Conservation (phyloP, 2,797 vertebrate genomes). For the Todus mexicanus region DNA sequence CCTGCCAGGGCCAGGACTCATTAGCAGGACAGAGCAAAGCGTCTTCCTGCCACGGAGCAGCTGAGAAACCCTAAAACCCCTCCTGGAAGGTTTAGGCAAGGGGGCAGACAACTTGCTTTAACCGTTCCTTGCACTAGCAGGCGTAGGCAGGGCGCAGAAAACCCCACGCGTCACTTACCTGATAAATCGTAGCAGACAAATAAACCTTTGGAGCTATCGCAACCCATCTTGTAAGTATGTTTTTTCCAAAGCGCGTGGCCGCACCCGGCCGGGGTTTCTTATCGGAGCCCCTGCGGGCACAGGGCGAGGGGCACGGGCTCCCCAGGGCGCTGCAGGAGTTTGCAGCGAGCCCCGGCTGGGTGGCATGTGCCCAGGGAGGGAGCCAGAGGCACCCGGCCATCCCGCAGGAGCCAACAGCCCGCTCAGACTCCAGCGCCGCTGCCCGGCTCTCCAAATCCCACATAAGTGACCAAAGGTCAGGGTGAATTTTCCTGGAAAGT, state of each 20-base stretch:
- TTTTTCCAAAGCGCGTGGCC: not conserved
- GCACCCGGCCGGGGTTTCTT: not conserved
- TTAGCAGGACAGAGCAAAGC: not conserved
- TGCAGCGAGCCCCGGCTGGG: not conserved
- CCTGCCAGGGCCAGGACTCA: not conserved
- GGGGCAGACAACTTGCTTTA: not conserved
- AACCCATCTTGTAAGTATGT: constrained; percentile 25
- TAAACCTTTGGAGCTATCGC: constrained; percentile 67
- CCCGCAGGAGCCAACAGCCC: not conserved
- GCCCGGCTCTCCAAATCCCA: not conserved
- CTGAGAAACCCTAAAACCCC: not conserved
- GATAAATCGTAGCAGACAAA: constrained; percentile 55
- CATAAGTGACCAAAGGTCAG: constrained; percentile 40
- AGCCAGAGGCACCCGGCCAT: not conserved
- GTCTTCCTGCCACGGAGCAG: not conserved
- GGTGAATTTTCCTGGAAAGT: not conserved
- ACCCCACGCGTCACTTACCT: not conserved
- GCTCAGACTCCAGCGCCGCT: not conserved
- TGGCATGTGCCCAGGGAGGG: not conserved
- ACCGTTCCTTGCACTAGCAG: not conserved
- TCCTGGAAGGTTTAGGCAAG: not conserved
- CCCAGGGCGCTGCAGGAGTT: too few species aligned
- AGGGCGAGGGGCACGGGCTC: not conserved
- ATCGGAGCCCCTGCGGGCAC: not conserved
- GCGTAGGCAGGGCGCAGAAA: not conserved